A percentile compares a stretch with the other conserved stretches of the same genome.
phyloP scores from a whole-genome alignment of 2,113 vertebrate species.

The Ivindomyrus marchei region DNA sequence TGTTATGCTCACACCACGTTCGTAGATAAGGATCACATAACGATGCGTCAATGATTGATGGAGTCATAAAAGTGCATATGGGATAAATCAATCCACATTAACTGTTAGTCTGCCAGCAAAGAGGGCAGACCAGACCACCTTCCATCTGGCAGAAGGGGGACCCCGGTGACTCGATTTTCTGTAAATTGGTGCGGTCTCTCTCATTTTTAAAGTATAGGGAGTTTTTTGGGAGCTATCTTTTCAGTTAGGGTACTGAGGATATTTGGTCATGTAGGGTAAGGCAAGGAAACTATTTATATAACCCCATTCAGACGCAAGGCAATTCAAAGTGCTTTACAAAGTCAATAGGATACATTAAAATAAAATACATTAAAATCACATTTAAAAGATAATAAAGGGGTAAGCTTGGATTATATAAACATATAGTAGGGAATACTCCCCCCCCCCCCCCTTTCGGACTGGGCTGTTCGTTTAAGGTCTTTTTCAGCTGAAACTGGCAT shows the following conservation, averaged over 20 bases:
- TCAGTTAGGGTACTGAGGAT: neutral
- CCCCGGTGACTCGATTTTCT: neutral
- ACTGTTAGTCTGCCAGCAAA: neutral
- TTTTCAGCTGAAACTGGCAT: conserved; percentile 20
- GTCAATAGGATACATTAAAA: neutral
- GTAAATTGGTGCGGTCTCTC: neutral
- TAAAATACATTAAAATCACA: neutral
- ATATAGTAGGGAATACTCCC: neutral
- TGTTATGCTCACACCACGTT: neutral
- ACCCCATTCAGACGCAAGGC: neutral
- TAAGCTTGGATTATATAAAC: neutral
- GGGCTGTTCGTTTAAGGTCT: conserved; percentile 24
- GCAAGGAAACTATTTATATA: neutral
- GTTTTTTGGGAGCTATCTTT: neutral
- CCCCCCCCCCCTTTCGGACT: neutral
- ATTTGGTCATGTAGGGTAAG: neutral
- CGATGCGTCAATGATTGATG: conserved; percentile 44
- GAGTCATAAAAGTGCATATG: conserved; percentile 22
- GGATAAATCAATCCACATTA: neutral
- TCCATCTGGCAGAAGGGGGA: neutral
- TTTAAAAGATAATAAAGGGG: neutral
- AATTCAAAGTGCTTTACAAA: neutral
- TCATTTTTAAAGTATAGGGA: neutral
- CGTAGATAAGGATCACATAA: conserved; percentile 5
- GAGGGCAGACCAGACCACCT: neutral